Evolutionary conservation across 1,140 invertebrate genomes (phyloP).

Genomic region (Zeugodacus cucurbitae): DNA sequence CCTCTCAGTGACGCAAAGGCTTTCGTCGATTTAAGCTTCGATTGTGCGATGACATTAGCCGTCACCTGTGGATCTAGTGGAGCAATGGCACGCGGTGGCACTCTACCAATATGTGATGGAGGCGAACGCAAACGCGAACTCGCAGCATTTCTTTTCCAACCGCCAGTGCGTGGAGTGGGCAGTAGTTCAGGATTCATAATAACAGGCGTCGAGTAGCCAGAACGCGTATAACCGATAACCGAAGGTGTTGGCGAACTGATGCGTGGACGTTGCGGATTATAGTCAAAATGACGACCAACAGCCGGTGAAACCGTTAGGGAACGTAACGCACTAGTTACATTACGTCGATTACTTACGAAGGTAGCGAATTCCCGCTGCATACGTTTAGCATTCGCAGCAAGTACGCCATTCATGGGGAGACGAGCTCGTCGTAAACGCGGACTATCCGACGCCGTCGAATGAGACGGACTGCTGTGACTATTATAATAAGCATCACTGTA

Average conservation of each 20-base stretch:
- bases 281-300: conserved; percentile 54
- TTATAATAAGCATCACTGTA: conserved; percentile 50
- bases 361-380: conserved; percentile 58
- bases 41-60: conserved; percentile 39
- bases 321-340: not conserved
- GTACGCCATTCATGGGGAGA: conserved; percentile 7
- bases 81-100: not conserved
- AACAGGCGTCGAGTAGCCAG: not conserved
- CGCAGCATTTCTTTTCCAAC: not conserved
- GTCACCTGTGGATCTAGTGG: not conserved
- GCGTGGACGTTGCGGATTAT: conserved; percentile 57
- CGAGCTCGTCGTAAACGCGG: not conserved
- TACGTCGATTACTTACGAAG: conserved; percentile 50
- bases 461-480: conserved; percentile 52
- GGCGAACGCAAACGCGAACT: not conserved
- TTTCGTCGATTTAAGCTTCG: not conserved
- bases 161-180: not conserved
- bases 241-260: conserved; percentile 47
- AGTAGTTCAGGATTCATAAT: not conserved
- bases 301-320: conserved; percentile 52
- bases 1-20: not conserved
- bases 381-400: conserved; percentile 40
- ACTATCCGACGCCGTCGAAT: conserved; percentile 57
- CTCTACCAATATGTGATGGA: not conserved
- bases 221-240: not conserved